Evolutionary conservation across 2,113 vertebrate genomes (phyloP).

Genomic region (Naja naja): DNA sequence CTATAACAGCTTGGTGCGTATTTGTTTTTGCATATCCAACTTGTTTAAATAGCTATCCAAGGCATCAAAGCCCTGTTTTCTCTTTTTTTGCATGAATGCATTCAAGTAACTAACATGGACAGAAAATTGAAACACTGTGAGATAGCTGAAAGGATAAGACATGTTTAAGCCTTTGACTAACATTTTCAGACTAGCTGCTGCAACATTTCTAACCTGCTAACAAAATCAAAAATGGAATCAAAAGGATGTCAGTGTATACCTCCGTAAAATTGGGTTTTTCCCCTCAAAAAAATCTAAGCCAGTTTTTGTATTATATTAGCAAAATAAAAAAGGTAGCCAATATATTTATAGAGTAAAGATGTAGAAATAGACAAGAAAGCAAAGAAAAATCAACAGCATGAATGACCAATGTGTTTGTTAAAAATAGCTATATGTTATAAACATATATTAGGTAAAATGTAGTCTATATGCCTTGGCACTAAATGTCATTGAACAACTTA

Average conservation of each 20-base stretch:
- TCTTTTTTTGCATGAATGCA: background rate
- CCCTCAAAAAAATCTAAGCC: background rate
- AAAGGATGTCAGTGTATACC: background rate
- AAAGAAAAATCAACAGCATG: background rate
- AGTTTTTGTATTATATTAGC: background rate
- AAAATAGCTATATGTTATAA: accelerated
- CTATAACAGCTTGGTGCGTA: background rate
- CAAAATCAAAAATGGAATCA: conserved; percentile 14
- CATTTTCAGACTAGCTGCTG: background rate
- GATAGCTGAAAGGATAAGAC: background rate
- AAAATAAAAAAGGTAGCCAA: background rate
- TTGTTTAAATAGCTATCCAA: background rate
- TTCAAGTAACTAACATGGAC: background rate
- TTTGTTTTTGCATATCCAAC: background rate
- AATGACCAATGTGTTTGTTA: background rate
- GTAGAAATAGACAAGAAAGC: background rate
- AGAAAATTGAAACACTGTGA: background rate
- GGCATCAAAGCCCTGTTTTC: background rate
- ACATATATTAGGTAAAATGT: background rate
- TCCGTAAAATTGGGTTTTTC: background rate
- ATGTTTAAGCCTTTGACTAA: background rate
- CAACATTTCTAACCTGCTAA: background rate
- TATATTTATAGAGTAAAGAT: background rate
- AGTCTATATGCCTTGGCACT: background rate
- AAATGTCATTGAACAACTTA: background rate